Evolutionary conservation across 2,113 vertebrate genomes (phyloP).

Genomic region (Athene cunicularia): DNA sequence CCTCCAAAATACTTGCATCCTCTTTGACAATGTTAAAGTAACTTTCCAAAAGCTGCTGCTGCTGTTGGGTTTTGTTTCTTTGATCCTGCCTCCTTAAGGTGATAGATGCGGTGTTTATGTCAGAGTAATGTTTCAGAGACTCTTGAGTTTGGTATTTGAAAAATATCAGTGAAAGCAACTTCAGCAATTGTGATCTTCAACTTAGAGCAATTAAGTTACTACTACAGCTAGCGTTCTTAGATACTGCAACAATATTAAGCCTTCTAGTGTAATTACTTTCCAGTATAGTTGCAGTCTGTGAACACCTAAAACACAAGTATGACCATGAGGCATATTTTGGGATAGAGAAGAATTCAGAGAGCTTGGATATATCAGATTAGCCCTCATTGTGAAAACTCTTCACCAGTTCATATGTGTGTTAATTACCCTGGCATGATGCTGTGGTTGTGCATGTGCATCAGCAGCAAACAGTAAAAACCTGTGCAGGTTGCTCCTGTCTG

Average conservation of each 20-base stretch:
- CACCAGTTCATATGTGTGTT: neutral
- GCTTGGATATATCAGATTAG: neutral
- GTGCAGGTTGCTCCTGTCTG: neutral
- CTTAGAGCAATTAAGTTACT: neutral
- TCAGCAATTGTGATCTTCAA: neutral
- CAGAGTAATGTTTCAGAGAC: neutral
- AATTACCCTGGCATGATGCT: neutral
- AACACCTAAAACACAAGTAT: neutral
- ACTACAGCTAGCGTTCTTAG: neutral
- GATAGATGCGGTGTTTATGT: neutral
- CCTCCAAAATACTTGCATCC: neutral
- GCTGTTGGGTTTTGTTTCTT: neutral
- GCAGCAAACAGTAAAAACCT: neutral
- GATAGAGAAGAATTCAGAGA: neutral
- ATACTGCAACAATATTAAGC: neutral
- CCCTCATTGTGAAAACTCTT: neutral
- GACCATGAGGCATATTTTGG: neutral
- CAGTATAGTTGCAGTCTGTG: neutral
- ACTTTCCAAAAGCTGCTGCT: neutral
- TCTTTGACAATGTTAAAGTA: neutral
- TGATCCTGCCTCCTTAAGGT: neutral
- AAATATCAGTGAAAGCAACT: neutral
- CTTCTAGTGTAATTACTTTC: neutral
- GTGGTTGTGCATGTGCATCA: neutral
- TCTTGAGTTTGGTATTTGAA: neutral